phyloP scores from a whole-genome alignment of 2,888 invertebrate genomes.

The Volucella inanis region DNA sequence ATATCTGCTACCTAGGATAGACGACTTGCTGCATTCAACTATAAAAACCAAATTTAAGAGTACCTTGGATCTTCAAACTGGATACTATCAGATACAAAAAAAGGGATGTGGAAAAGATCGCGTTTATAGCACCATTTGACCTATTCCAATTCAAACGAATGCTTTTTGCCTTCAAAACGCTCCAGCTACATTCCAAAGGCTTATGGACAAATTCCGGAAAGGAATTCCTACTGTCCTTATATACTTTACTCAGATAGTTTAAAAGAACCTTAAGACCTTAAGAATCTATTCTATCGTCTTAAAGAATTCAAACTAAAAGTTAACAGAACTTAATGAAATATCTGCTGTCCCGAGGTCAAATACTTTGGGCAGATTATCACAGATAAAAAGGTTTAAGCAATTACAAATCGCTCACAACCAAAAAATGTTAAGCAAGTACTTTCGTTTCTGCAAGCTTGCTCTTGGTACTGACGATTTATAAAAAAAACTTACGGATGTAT shows the following conservation, averaged over 20 bases:
- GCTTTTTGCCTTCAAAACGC: conserved; percentile 78
- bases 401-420: no score
- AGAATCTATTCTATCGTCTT: no score
- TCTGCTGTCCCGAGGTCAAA: no score
- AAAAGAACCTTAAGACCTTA: no score
- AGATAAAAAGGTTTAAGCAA: no score
- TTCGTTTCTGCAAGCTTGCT: no score
- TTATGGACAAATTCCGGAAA: conserved; percentile 23
- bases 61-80: conserved; percentile 79
- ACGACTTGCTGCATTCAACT: conserved; percentile 76
- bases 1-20: conserved; percentile 81
- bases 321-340: no score
- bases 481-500: no score
- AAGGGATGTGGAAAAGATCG: conserved; percentile 77
- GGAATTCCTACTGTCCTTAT: conserved; percentile 41
- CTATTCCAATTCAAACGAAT: conserved; percentile 77
- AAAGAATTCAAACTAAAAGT: no score
- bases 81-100: conserved; percentile 79
- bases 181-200: conserved; percentile 75
- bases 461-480: no score
- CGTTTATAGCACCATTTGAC: conserved; percentile 78
- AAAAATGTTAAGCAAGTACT: no score
- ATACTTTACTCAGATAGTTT: conserved; percentile 65
- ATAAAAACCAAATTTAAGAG: conserved; percentile 15
- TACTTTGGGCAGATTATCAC: no score